Evolutionary conservation across 92 coral and sea anemone genomes (phyloP), one percentile per base, ranked within the genome.

Genomic region (Galaxea fascicularis): DNA sequence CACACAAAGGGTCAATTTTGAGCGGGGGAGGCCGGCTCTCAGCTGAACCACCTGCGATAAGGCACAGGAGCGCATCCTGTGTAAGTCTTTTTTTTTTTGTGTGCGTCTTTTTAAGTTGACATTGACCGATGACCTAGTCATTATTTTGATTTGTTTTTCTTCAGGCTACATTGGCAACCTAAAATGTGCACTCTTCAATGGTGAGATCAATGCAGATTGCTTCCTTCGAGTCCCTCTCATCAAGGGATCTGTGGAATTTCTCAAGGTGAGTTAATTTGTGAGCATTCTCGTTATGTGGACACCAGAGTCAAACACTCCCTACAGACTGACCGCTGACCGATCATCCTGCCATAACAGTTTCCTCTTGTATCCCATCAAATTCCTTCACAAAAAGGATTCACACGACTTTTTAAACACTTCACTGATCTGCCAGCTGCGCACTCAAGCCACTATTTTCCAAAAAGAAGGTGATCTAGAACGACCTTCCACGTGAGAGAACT

Each of bases 11-110:
- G 65, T 80, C 64, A 65, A 80, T 14, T 10, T 80, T 35, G 35
- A 80, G 56, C 26, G 76, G 12, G 76, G 66, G n/a, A 80, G 28
- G 54, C 39, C 76, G 4, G 51, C 85, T n/a, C 21, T 80, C 18
- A 15, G 47, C 64, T 11, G 21, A 1, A 41, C 65, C 26, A 80
- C 85, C 46, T 65, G 20, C 39, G 21, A 22, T 4, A 80, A 51
- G 65, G 85, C 76, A 20, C 63, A 62, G 21, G 85, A 80, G 22
- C 21, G 85, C 12, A 44, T 66, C 10, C 29, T 80, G 14, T 78
- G 84, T 62, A 18, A 78, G 84, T 78, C n/a, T n/a, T n/a, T n/a
- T n/a, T n/a, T n/a, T n/a, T n/a, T n/a, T n/a, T n/a, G n/a, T n/a
- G n/a, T n/a, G n/a, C n/a, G n/a, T n/a, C n/a, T n/a, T n/a, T n/a